Evolutionary conservation across 2,113 vertebrate species (phyloP), one percentile per base, ranked within the genome.

Genomic region (Tichodroma muraria): DNA sequence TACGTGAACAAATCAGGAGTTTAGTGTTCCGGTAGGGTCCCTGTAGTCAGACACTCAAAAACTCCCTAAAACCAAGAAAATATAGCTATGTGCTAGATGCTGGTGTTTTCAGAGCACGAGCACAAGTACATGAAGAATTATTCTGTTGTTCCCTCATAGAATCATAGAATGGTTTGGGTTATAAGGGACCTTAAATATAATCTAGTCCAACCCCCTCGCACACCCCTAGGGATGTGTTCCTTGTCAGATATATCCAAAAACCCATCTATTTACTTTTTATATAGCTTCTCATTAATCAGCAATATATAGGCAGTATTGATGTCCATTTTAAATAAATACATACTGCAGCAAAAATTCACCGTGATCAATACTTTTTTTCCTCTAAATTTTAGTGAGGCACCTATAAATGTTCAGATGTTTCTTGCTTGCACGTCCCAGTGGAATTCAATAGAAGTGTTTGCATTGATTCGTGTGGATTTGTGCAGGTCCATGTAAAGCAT

Each of bases 321-420:
- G 35, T 33, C 31, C 44, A 35, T 92, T 88, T 91, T 19, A 78
- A 92, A 52, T 83, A 86, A 77, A 68, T 15, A 79, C 40, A n/a
- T 56, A 40, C n/a, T 71, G 27, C 73, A 84, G 64, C 61, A 93
- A 87, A 84, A 81, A 44, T 35, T 88, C 50, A 49, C 56, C 8
- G 6, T 27, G 19, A 40, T 77, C 45, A 30, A 31, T 64, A 76
- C 28, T 30, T n/a, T 24, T 57, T 44, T 13, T 20, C 14, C 16
- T 14, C 23, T 57, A 11, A 40, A 50, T 88, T 90, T 65, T 77
- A 68, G 28, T 54, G 59, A 30, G 52, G 6, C 60, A 38, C 49
- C 17, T 94, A 15, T 83, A 83, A 85, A 66, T 17, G 22, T 52
- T 70, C 27, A 90, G 54, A 11, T 2, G 2, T 59, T 70, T 40